phyloP scores from a whole-genome alignment of 2,888 invertebrate species.

The Pterostichus niger region DNA sequence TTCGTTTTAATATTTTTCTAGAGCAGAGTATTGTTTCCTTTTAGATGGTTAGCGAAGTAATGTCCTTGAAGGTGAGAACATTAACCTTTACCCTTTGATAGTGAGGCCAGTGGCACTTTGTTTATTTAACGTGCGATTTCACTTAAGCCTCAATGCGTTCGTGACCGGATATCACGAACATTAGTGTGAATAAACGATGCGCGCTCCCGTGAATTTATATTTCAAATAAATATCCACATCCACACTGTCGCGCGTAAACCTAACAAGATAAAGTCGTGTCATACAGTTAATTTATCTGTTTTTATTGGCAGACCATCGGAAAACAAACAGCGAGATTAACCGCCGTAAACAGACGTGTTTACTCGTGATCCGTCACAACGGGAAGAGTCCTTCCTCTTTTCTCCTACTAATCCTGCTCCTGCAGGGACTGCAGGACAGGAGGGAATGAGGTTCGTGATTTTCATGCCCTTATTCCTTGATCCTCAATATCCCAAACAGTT shows the following conservation, averaged over 20 bases:
- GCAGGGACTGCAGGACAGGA: slow-evolving; percentile 8
- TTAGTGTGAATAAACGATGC: slow-evolving; percentile 56
- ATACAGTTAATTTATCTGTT: slow-evolving; percentile 56
- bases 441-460: too few species aligned
- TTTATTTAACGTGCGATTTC: slow-evolving; percentile 50
- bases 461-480: too few species aligned
- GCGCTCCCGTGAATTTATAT: slow-evolving; percentile 53
- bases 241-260: slow-evolving; percentile 11
- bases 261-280: slow-evolving; percentile 61
- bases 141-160: slow-evolving; percentile 45
- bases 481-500: too few species aligned
- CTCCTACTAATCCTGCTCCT: slow-evolving; percentile 3
- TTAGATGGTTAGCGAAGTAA: neutral
- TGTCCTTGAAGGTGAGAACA: too few species aligned
- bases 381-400: neutral
- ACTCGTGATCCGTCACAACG: slow-evolving; percentile 39
- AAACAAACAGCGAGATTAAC: slow-evolving; percentile 59
- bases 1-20: too few species aligned
- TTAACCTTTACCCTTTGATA: neutral
- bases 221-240: slow-evolving; percentile 46
- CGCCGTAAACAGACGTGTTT: slow-evolving; percentile 35
- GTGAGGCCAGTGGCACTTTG: slow-evolving; percentile 7
- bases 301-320: slow-evolving; percentile 59
- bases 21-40: neutral
- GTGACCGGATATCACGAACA: slow-evolving; percentile 50